Conservation (phyloP, 2,113 vertebrate genomes). For the Deroptyus accipitrinus region DNA sequence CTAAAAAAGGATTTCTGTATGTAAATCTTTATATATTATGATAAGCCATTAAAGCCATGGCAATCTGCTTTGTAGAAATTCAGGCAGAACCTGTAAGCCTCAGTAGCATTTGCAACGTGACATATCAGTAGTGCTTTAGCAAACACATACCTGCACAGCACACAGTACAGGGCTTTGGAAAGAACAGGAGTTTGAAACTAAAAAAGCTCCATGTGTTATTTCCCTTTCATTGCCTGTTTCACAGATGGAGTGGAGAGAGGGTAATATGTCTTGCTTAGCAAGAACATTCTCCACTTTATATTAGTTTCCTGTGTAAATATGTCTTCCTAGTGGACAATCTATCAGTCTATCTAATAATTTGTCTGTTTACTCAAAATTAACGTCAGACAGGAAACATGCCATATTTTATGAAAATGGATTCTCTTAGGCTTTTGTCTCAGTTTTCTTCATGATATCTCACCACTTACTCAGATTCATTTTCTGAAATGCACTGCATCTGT, state of each 20-base stretch:
- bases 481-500: not conserved
- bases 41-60: not conserved
- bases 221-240: not conserved
- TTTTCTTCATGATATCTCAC: slow-evolving; percentile 20
- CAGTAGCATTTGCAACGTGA: not conserved
- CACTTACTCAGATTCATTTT: slow-evolving; percentile 33
- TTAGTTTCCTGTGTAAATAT: not conserved
- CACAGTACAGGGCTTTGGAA: not conserved
- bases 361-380: not conserved
- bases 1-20: not conserved
- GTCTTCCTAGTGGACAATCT: not conserved
- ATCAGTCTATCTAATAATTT: not conserved
- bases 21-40: not conserved
- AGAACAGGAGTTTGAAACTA: not conserved
- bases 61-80: not conserved
- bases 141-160: not conserved
- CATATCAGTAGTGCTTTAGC: not conserved
- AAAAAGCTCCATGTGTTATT: not conserved
- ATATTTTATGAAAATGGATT: slow-evolving; percentile 22
- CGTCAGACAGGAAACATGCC: not conserved
- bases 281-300: not conserved
- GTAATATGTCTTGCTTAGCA: not conserved
- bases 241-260: not conserved
- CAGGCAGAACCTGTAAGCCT: not conserved
- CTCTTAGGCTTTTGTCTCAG: slow-evolving; percentile 13